Evolutionary conservation across 1,140 invertebrate species (phyloP).

Genomic region (Elysia chlorotica): DNA sequence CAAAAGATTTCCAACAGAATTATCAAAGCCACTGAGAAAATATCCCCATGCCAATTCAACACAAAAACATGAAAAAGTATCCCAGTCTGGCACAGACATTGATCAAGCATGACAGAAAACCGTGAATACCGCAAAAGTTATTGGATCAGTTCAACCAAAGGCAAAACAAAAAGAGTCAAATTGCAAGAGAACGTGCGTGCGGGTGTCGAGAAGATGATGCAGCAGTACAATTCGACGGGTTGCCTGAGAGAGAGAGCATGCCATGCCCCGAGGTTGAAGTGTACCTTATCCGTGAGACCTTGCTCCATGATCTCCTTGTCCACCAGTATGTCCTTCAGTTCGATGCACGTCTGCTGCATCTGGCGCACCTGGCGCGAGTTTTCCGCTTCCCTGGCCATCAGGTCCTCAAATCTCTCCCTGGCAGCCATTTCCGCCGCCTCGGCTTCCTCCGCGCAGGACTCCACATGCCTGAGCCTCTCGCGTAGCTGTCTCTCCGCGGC

Average conservation of each 20-base stretch:
- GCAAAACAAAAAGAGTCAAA: too few relatives aligned
- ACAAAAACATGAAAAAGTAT: too few relatives aligned
- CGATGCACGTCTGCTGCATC: slow-evolving; percentile 39
- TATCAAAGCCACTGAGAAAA: too few relatives aligned
- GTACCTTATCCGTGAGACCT: slow-evolving; percentile 50
- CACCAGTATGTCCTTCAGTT: slow-evolving; percentile 47
- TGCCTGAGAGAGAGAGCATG: slow-evolving; percentile 3
- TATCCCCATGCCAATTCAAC: too few relatives aligned
- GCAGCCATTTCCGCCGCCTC: slow-evolving; percentile 42
- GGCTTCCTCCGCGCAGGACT: slow-evolving; percentile 48
- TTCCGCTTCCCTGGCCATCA: slow-evolving; percentile 32
- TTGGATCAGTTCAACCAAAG: too few relatives aligned
- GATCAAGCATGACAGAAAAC: too few relatives aligned
- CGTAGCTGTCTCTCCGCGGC: slow-evolving; percentile 39
- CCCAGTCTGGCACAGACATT: too few relatives aligned
- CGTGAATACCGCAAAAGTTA: too few relatives aligned
- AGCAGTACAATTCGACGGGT: too few relatives aligned
- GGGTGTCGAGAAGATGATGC: too few relatives aligned
- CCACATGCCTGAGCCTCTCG: slow-evolving; percentile 47
- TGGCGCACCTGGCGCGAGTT: slow-evolving; percentile 38
- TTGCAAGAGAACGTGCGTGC: too few relatives aligned
- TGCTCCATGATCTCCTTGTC: slow-evolving; percentile 50
- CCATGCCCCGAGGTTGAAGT: slow-evolving; percentile 2
- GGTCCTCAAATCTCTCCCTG: slow-evolving; percentile 43
- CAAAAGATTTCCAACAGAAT: too few relatives aligned